phyloP scores from a whole-genome alignment of 2,888 invertebrate species.

The Sialis lutaria region DNA sequence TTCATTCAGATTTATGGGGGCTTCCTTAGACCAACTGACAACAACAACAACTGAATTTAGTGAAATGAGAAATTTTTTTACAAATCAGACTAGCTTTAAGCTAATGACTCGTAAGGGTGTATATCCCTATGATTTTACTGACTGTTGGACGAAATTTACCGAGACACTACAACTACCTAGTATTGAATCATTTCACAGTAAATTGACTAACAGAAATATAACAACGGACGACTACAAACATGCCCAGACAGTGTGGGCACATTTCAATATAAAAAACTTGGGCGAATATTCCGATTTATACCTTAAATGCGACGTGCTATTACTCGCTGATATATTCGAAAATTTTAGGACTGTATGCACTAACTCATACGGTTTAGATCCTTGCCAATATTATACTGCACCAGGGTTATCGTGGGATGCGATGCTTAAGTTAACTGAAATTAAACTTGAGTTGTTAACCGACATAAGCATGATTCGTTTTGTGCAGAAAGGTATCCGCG shows the following conservation, averaged over 20 bases:
- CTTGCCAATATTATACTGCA: slow-evolving; percentile 17
- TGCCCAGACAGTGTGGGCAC: slow-evolving; percentile 17
- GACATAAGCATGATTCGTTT: slow-evolving; percentile 19
- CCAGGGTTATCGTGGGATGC: slow-evolving; percentile 19
- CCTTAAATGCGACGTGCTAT: slow-evolving; percentile 19
- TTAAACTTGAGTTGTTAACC: slow-evolving; percentile 17
- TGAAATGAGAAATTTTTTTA: slow-evolving; percentile 5
- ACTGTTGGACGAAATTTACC: slow-evolving; percentile 11
- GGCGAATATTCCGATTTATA: slow-evolving; percentile 20
- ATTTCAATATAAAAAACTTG: slow-evolving; percentile 15
- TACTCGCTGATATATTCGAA: slow-evolving; percentile 20
- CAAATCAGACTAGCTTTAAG: slow-evolving; percentile 6
- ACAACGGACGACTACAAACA: slow-evolving; percentile 16
- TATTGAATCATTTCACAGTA: slow-evolving; percentile 13
- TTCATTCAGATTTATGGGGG: slow-evolving; percentile 16
- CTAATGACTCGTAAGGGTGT: slow-evolving; percentile 15
- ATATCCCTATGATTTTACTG: slow-evolving; percentile 18
- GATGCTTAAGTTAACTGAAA: slow-evolving; percentile 17
- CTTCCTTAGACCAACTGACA: slow-evolving; percentile 14
- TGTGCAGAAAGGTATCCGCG: slow-evolving; percentile 16
- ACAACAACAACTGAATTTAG: slow-evolving; percentile 9
- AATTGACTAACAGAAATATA: slow-evolving; percentile 11
- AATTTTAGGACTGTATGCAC: slow-evolving; percentile 10
- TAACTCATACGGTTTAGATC: slow-evolving; percentile 14
- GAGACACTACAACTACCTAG: slow-evolving; percentile 12